Evolutionary conservation across 2,888 invertebrate genomes (phyloP), one percentile per base, ranked within the genome.

Genomic region (Limnephilus marmoratus): DNA sequence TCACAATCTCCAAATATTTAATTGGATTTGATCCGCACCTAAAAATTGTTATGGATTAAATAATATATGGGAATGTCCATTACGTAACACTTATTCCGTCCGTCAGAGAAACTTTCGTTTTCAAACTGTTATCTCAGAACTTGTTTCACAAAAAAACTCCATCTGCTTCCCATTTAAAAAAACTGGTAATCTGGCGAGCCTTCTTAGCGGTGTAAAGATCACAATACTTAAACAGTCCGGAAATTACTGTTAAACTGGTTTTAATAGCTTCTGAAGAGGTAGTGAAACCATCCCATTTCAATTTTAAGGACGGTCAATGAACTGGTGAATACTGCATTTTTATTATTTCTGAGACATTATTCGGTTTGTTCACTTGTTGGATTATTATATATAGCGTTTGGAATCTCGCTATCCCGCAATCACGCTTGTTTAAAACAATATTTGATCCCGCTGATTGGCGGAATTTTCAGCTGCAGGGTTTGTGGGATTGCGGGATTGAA

Each of bases 91-190:
- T 24, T n/a, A 68, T n/a, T 68, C 24, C 68, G 15, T 82, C 18
- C 18, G 34, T 15, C 24, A 31, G 34, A 34, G 18, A 82, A 34
- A 82, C 82, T 82, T 82, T 82, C 82, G 82, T 82, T 82, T 82
- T 34, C 29, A 18, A 82, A 82, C 82, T 34, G 82, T 82, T 82
- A 82, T 82, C 82, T 82, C 34, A 82, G 34, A 82, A 82, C 34
- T 34, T 29, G 82, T 82, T 82, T 68, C 68, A 68, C 9, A 24
- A 68, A 68, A 53, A 68, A 68, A n/a, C 18, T 68, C 68, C 68
- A 24, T 7, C 24, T 7, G n/a, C 68, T 68, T 68, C 68, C 68
- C 68, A 68, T 68, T 68, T 68, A 24, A 9, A 68, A 68, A 68
- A 68, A 24, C 24, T 68, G 24, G 68, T 68, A 24, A 68, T 68